phyloP scores from a whole-genome alignment of 2,888 invertebrate genomes.

The Eristalis arbustorum region DNA sequence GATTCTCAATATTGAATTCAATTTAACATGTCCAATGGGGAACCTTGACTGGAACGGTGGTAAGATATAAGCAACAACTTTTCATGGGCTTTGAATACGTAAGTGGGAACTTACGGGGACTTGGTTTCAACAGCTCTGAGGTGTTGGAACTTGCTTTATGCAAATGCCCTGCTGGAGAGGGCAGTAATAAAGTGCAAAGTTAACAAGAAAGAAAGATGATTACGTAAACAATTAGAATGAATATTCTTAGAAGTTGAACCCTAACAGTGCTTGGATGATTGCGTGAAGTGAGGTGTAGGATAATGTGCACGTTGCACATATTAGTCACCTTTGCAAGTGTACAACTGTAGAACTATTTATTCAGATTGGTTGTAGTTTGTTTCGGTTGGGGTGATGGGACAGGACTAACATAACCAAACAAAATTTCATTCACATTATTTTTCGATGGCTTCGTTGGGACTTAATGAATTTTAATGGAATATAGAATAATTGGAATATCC shows the following conservation, averaged over 20 bases:
- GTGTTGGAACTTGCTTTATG: not conserved
- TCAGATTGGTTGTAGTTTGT: no score
- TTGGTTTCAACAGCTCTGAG: not conserved
- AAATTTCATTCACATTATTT: no score
- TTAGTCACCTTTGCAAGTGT: no score
- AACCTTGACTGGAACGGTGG: not conserved
- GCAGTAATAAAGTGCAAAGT: not conserved
- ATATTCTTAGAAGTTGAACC: not conserved
- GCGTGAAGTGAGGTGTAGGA: not conserved
- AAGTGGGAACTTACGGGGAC: not conserved
- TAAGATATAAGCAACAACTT: slow-evolving; percentile 17
- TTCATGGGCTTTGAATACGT: not conserved
- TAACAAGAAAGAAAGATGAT: not conserved
- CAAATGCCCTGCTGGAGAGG: not conserved
- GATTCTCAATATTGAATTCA: slow-evolving; percentile 29
- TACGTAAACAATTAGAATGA: not conserved
- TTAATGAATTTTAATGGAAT: no score
- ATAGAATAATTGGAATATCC: no score
- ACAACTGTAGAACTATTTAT: no score
- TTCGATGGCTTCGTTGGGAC: no score
- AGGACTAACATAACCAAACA: no score
- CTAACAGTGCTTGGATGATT: not conserved
- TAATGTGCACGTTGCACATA: not conserved
- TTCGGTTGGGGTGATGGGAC: no score
- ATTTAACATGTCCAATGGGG: slow-evolving; percentile 28